Percentiles rank a stretch among this genome's conserved stretches.
Conservation (phyloP, 2,113 vertebrate species). For the Anolis carolinensis region DNA sequence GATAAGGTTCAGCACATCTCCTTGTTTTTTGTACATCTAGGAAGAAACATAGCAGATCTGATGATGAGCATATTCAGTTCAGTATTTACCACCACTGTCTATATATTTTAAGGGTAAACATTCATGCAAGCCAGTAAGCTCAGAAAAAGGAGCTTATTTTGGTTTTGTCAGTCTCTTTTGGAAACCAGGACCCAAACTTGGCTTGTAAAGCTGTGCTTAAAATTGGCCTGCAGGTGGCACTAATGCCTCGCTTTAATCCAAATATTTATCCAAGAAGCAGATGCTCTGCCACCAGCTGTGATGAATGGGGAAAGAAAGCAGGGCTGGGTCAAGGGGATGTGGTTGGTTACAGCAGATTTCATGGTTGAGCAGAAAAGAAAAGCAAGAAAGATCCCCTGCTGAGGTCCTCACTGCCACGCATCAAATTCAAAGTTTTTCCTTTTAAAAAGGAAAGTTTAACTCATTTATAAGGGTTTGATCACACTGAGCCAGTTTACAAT, state of each 20-base stretch:
- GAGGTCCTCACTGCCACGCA: not conserved
- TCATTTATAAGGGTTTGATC: not conserved
- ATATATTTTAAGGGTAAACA: not conserved
- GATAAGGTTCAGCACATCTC: not conserved
- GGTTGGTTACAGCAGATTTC: not conserved
- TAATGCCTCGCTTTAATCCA: not conserved
- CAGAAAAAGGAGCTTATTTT: not conserved
- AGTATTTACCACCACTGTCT: not conserved
- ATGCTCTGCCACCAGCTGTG: not conserved
- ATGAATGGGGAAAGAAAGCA: not conserved
- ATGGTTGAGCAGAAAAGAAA: not conserved
- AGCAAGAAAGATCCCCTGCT: not conserved
- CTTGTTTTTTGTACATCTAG: not conserved
- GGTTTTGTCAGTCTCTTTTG: not conserved
- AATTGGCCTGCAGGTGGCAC: slow-evolving; percentile 25
- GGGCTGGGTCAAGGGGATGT: no score
- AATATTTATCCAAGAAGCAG: not conserved
- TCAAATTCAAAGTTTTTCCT: not conserved
- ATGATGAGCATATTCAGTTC: no score
- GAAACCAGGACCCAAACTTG: not conserved
- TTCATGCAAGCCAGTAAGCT: not conserved
- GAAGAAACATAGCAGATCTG: no score
- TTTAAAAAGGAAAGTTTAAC: not conserved
- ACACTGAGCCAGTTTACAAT: not conserved
- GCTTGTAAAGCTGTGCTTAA: not conserved